Percentiles rank a stretch among this genome's conserved stretches.
phyloP scores from a whole-genome alignment of 2,797 vertebrate species.

The Myiotriccus ornatus region DNA sequence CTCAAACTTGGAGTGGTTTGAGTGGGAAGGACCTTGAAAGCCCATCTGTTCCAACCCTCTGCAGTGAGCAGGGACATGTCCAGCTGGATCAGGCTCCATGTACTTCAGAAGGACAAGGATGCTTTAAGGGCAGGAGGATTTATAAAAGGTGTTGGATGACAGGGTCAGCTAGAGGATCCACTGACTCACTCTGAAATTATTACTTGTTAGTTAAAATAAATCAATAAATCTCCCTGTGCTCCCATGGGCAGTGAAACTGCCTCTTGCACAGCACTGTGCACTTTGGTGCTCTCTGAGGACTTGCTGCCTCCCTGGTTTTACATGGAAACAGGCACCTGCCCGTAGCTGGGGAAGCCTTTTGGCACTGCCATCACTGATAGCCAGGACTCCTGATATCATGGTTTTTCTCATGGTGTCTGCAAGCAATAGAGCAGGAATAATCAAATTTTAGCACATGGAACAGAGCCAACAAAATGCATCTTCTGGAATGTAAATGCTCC shows the following conservation, averaged over 20 bases:
- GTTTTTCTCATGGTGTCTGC: neutral
- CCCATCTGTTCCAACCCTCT: neutral
- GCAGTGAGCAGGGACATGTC: neutral
- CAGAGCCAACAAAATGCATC: neutral
- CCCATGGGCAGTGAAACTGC: neutral
- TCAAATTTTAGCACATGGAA: neutral
- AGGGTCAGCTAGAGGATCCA: neutral
- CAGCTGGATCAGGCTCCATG: neutral
- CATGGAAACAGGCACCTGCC: neutral
- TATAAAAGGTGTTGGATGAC: neutral
- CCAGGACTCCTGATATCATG: neutral
- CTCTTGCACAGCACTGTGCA: accelerated
- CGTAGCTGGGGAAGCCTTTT: neutral
- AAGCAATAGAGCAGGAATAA: neutral
- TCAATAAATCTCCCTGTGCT: neutral
- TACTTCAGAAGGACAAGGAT: accelerated
- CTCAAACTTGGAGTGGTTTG: neutral
- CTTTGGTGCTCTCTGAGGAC: neutral
- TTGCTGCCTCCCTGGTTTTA: neutral
- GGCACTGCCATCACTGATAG: neutral
- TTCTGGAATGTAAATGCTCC: neutral
- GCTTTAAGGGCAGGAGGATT: neutral
- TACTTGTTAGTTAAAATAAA: neutral
- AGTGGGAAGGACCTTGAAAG: neutral
- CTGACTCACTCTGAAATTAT: neutral